Conservation (phyloP, 2,888 invertebrate species). For the Tridacna gigas region DNA sequence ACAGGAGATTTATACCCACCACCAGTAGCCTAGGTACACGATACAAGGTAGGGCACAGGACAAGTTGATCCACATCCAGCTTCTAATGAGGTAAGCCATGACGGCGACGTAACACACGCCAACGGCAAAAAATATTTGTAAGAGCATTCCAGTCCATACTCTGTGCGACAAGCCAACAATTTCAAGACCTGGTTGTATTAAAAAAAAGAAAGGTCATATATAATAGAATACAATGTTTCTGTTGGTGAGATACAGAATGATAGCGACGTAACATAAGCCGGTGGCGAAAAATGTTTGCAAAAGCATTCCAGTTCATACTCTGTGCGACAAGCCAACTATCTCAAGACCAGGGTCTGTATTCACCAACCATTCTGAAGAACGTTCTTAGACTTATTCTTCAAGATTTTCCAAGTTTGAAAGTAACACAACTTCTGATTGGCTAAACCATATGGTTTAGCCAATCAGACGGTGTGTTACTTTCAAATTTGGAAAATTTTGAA, state of each 20-base stretch:
- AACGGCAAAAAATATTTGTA: constrained; percentile 58
- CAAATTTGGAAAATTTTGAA: too few species aligned
- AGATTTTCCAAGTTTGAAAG: too few species aligned
- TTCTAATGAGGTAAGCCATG: constrained; percentile 61
- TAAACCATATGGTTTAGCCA: too few species aligned
- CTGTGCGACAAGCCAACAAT: constrained; percentile 63
- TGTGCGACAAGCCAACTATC: constrained; percentile 60
- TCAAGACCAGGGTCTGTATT: constrained; percentile 61
- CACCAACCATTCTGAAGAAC: too few species aligned
- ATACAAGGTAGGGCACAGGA: constrained; percentile 52
- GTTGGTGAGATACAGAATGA: too few species aligned
- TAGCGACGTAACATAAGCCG: constrained; percentile 61
- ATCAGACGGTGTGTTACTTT: too few species aligned
- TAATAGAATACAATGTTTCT: too few species aligned
- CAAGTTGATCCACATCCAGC: constrained; percentile 58
- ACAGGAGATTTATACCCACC: constrained; percentile 35
- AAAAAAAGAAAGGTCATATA: too few species aligned
- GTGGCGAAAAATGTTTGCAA: constrained; percentile 58
- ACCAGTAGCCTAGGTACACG: constrained; percentile 57
- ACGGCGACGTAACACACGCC: constrained; percentile 63
- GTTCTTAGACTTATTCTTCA: too few species aligned
- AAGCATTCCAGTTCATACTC: constrained; percentile 60
- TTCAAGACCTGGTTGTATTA: constrained; percentile 59
- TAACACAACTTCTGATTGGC: too few species aligned
- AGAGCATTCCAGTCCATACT: constrained; percentile 57